Evolutionary conservation across 2,888 invertebrate genomes (phyloP), one percentile per base, ranked within the genome.

Genomic region (Apomyelois bistriatella): DNA sequence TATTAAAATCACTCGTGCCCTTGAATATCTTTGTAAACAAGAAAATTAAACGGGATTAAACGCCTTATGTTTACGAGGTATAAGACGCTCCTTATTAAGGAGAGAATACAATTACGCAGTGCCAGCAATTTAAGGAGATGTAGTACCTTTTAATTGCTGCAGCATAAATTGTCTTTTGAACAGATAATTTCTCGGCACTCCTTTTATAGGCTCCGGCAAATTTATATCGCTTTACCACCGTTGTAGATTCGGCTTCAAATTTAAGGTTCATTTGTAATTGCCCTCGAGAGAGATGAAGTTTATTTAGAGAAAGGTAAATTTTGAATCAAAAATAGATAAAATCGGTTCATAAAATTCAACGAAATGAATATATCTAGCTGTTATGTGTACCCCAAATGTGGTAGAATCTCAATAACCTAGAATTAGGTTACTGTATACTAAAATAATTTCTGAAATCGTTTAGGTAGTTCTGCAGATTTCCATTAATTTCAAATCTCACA

Each of bases 51-150:
- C 66, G 66, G 68, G 76, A 81, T 82, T 74, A 80, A 81, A 70
- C 65, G 71, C 72, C 76, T 81, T 80, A 76, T 81, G 79, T 82
- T 81, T 81, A 80, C 79, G 80, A 81, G 74, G 76, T 76, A n/a
- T n/a, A 77, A 80, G 74, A 72, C 72, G 75, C 71, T 79, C 72
- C 77, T 80, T 79, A 81, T 76, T 81, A 81, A 79, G 73, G 70
- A 70, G 70, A 55, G 72, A 82, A 82, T 80, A 85, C 83, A 83
- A 85, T 85, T 85, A 83, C 79, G 74, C 79, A 79, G 75, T 79
- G 70, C 74, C 74, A 79, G 79, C 79, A 79, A 81, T 81, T 83
- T 80, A 79, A 77, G 79, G 71, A 83, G 82, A 82, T 81, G 75
- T 79, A 80, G 73, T 70, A 68, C 68, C 75, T 72, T 81, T 82